A percentile compares a stretch with the other conserved stretches of the same genome.
phyloP scores from a whole-genome alignment of 2,888 invertebrate genomes.

The Gortyna flavago region DNA sequence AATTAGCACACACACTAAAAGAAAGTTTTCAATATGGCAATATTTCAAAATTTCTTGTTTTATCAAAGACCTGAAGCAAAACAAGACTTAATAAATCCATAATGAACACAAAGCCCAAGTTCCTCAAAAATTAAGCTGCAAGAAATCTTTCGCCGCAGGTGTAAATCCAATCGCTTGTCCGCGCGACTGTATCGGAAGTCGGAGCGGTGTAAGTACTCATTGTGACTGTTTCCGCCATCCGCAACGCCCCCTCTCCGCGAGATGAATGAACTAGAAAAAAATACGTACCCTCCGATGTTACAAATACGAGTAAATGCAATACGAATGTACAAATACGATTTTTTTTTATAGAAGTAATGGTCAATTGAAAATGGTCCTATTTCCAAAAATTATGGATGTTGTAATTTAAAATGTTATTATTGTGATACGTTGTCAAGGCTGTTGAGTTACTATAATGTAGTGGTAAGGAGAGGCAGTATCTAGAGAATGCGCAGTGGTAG shows the following conservation, averaged over 20 bases:
- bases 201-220: constrained; percentile 78
- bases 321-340: neutral
- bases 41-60: too few relatives aligned
- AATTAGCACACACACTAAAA: too few relatives aligned
- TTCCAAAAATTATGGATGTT: constrained; percentile 7
- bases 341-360: constrained; percentile 11
- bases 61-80: too few relatives aligned
- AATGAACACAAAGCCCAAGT: too few relatives aligned
- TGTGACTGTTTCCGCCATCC: constrained; percentile 86
- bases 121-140: too few relatives aligned
- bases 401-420: constrained; percentile 18
- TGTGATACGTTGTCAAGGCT: neutral
- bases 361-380: constrained; percentile 1
- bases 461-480: neutral
- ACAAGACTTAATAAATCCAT: too few relatives aligned
- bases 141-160: too few relatives aligned
- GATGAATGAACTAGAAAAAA: constrained; percentile 75
- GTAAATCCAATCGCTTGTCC: constrained; percentile 49
- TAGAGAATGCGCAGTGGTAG: too few relatives aligned
- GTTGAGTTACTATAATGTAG: neutral
- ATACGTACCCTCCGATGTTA: constrained; percentile 37
- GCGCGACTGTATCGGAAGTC: constrained; percentile 83
- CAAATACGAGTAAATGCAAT: constrained; percentile 62
- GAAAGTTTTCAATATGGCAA: too few relatives aligned
- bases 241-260: constrained; percentile 68